Conservation (phyloP, 2,888 invertebrate species). For the Oscheius sp. region DNA sequence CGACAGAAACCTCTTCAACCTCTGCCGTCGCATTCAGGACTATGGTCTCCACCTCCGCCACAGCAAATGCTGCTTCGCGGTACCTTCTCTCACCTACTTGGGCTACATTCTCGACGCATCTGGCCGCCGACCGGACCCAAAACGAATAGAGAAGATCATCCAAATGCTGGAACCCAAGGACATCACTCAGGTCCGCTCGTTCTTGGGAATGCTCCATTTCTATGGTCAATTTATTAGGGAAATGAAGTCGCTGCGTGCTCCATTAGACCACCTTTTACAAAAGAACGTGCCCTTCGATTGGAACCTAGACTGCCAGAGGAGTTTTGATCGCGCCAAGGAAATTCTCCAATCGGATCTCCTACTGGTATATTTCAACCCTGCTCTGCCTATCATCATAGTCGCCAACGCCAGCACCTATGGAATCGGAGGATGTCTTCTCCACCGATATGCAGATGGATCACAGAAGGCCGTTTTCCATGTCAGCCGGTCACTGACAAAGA, state of each 20-base stretch:
- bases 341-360: constrained; percentile 34
- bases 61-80: constrained; percentile 10
- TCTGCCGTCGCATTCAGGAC: constrained; percentile 45
- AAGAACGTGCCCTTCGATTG: background rate
- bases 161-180: constrained; percentile 33
- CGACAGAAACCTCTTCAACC: constrained; percentile 32
- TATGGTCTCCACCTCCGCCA: background rate
- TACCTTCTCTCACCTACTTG: constrained; percentile 27
- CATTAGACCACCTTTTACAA: background rate
- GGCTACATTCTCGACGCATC: constrained; percentile 29
- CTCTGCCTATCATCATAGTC: constrained; percentile 63
- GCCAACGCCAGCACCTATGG: constrained; percentile 71
- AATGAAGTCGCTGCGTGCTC: background rate
- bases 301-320: constrained; percentile 23
- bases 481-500: constrained; percentile 32
- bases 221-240: constrained; percentile 35
- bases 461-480: constrained; percentile 51
- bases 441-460: constrained; percentile 55
- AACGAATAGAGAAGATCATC: constrained; percentile 5
- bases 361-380: constrained; percentile 67
- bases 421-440: constrained; percentile 60
- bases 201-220: constrained; percentile 39
- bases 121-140: constrained; percentile 32
- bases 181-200: constrained; percentile 29
- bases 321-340: constrained; percentile 38